Base-by-base conservation (phyloP, 2,113 vertebrate species). In the Oreochromis niloticus region DNA sequence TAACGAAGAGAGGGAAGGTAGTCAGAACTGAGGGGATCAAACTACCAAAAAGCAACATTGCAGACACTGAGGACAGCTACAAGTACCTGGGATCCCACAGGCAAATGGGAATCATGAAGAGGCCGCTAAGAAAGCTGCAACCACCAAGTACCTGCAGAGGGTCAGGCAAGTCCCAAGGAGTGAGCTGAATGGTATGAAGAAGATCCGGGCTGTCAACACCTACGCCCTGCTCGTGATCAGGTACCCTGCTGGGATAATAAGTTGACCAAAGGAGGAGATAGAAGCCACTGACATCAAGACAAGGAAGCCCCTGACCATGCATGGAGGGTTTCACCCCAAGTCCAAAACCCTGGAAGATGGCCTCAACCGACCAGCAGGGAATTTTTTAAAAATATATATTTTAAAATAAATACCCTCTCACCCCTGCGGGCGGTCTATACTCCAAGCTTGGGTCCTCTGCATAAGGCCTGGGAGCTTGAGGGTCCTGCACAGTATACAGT, bases 321-420 rank as follows among this genome's bases (percentile, higher is more conserved):
- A 32, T 32, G 56, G 56, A 59, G 5, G 56, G 56, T 59, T 59
- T 59, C 56, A 59, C 56, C 56, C 27, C 27, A 59, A 59, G 7
- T 59, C 27, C 56, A 14, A 0, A 30, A 59, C 56, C 14, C 56
- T 59, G 27, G 56, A 30, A 57, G 24, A 57, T 57, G 56, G 56
- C 56, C 55, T 57, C 14, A 57, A 57, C 55, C 0, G 56, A 57
- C 56, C 1, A 57, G 13, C 14, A 13, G 56, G 56, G 1, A 57
- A 16, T 30, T 57, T 57, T 57, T 5, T 4, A 0, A 0, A 3
- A 16, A 30, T 57, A 30, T 57, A 30, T 57, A 57, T 57, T 57
- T 57, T 57, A 9, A 57, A 57, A 57, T 57, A 30, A 30, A 57
- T 16, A 30, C 56, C 56, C 56, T 57, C 24, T 57, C 13, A 2